Percentiles rank a stretch among this genome's conserved stretches.
These are phyloP conservation scores for Bovichtus variegatus DNA, from an alignment of 2,797 vertebrate species.

Conservation along the genomic window DNA sequence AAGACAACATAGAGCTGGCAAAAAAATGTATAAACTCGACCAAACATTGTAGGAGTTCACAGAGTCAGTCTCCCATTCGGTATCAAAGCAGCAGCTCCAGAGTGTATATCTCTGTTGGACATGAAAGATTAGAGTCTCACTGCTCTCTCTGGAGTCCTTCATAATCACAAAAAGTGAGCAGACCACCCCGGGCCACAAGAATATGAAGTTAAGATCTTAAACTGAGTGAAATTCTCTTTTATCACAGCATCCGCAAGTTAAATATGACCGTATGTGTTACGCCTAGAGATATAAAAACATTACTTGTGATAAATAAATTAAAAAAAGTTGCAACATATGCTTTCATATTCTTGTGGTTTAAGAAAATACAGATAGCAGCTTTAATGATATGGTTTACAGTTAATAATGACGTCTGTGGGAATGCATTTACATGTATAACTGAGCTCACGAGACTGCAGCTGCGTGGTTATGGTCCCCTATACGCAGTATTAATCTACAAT, in stretches of 20 bases:
- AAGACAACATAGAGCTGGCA: conserved; percentile 7
- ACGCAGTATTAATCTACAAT: neutral
- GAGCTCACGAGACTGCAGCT: neutral
- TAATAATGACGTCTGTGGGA: neutral
- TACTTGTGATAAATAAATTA: neutral
- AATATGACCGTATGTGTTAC: conserved; percentile 5
- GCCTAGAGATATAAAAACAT: neutral
- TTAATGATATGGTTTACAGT: neutral
- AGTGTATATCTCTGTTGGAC: conserved; percentile 11
- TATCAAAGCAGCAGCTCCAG: conserved; percentile 37
- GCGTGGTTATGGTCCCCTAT: neutral
- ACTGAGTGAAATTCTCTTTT: conserved; percentile 40
- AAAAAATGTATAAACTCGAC: conserved; percentile 9
- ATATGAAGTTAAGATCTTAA: conserved; percentile 17
- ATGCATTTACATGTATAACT: neutral
- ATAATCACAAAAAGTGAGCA: conserved; percentile 23
- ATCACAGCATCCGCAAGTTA: conserved; percentile 13
- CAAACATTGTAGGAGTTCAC: conserved; percentile 26
- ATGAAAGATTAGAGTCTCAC: conserved; percentile 35
- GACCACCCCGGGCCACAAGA: conserved; percentile 14
- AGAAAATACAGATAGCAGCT: neutral
- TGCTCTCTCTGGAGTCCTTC: conserved; percentile 37
- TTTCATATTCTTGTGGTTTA: neutral
- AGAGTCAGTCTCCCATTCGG: conserved; percentile 27
- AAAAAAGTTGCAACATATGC: neutral